Base-by-base conservation (phyloP, 2,113 vertebrate species). In the Calyptomena viridis region DNA sequence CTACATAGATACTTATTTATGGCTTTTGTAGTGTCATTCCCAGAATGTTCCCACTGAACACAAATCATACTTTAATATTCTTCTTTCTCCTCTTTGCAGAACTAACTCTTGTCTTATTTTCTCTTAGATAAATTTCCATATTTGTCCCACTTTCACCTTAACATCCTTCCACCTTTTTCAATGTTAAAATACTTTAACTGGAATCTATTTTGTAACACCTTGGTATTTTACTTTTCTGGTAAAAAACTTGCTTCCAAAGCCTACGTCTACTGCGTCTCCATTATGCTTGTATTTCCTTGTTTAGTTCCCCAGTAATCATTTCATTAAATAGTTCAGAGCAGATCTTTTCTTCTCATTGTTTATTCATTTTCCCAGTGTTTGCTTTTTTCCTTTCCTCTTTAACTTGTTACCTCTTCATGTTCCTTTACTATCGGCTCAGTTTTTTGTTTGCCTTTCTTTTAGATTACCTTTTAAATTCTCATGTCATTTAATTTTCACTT, bases 221-320 rank as follows among this genome's bases (percentile, higher is more conserved):
- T 37, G 11, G 5, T 3, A 52, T 68, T 75, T 86, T 46, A 39
- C 4, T 87, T 76, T 87, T 64, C 40, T 35, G 8, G 27, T 81
- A 21, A 73, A 56, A n/a, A 69, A 69, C 4, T 5, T 62, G 24
- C 3, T 49, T 89, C 17, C 31, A 56, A 91, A 93, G 9, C 10
- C 27, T 89, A 6, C 1, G 12, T 15, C 46, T 33, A 18, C 33
- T 66, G n/a, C 0, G 2, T 74, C 37, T 78, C 9, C 19, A 1
- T 50, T 71, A 42, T 12, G 9, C 4, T 14, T 52, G 3, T 37
- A 63, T 76, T 76, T 68, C 27, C 4, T 64, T 76, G 18, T 62
- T 30, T 76, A 3, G 55, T 86, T 86, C 22, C 8, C 2, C 14
- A n/a, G 15, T 0, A 6, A 4, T 31, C 2, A 4, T 18, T 39